phyloP scores from a whole-genome alignment of 2,113 vertebrate species.

The Petrocephalus microphthalmus region DNA sequence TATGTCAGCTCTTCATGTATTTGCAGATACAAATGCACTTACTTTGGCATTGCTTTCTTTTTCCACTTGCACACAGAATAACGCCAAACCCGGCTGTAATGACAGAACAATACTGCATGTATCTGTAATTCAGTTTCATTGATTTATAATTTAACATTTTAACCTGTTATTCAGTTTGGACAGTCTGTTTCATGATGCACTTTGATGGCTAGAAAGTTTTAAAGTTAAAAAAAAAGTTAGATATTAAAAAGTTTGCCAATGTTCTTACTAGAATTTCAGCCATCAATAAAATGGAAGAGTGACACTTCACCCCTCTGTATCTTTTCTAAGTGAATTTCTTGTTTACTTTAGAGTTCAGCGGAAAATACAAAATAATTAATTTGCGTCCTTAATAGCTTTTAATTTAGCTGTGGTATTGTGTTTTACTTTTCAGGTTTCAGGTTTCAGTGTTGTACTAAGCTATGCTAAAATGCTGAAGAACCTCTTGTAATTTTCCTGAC shows the following conservation, averaged over 20 bases:
- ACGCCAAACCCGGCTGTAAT: neutral
- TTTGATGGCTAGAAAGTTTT: neutral
- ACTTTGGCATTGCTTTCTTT: neutral
- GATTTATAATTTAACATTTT: neutral
- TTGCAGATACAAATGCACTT: slow-evolving; percentile 29
- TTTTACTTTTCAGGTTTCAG: neutral
- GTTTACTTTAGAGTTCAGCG: neutral
- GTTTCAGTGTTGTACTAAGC: neutral
- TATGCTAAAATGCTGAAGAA: neutral
- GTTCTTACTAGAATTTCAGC: neutral
- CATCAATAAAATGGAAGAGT: neutral
- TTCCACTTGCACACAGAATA: neutral
- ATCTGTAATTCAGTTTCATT: neutral
- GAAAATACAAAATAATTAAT: neutral
- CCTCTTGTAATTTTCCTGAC: neutral
- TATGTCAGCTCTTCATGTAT: slow-evolving; percentile 33
- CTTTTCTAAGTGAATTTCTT: neutral
- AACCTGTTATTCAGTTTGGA: neutral
- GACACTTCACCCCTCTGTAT: neutral
- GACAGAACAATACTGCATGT: neutral
- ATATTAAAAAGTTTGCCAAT: neutral
- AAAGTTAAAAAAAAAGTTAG: neutral
- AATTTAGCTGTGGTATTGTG: neutral
- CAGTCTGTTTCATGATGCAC: neutral
- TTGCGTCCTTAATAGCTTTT: neutral